Evolutionary conservation across 2,113 vertebrate genomes (phyloP), one percentile per base, ranked within the genome.

Genomic region (Aythya baeri): DNA sequence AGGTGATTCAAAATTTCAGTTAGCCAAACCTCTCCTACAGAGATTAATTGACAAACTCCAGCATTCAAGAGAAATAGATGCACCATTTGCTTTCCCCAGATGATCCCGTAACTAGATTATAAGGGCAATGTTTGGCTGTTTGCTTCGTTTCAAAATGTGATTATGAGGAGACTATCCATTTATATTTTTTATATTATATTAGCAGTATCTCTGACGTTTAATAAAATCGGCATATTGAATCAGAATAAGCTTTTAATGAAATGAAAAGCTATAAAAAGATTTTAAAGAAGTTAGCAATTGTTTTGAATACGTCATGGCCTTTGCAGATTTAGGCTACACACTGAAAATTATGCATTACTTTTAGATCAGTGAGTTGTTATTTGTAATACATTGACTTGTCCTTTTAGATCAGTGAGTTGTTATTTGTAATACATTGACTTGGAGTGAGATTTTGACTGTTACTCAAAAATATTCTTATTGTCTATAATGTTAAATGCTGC

Each of bases 121-220:
- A 12, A 83, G 31, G 21, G 27, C 73, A 70, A 80, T 13, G 59
- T 83, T 50, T 74, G 50, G 27, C 41, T 66, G 50, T 67, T 90
- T 88, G 86, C 34, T 94, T 73, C 46, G 50, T 9, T 82, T 81
- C 46, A 71, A 93, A 91, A 94, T 11, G 26, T 21, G 27, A 90
- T 88, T 80, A 81, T 5, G 2, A 88, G 13, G 41, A 90, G 50
- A 91, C 6, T 70, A 83, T n/a, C 25, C 1, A 58, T 73, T 94
- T 63, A 27, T 54, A 90, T 34, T 58, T 83, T 85, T 85, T 57
- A 4, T 38, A 38, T 62, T 70, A 16, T 31, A 84, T 78, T 88
- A 86, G 31, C 17, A 1, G 0, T n/a, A 61, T 14, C 32, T 29
- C 65, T 74, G 38, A 73, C 17, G 8, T 74, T 70, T 71, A 88